Evolutionary conservation across 2,888 invertebrate species (phyloP).

Genomic region (Pyralis farinalis): DNA sequence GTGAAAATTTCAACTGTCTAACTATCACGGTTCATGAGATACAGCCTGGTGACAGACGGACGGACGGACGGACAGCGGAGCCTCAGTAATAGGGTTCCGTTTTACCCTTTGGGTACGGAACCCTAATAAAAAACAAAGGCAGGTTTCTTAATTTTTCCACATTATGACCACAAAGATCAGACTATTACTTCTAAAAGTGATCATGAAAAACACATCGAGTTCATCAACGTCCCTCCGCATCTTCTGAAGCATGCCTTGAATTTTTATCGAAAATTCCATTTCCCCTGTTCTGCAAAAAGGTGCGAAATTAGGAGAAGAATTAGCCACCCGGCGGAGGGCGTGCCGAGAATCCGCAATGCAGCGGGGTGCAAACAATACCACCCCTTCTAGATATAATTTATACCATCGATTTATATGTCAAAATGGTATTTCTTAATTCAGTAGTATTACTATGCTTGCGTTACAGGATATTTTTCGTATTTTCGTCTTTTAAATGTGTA

Average conservation of each 20-base stretch:
- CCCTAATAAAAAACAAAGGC: no score
- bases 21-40: no score
- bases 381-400: slow-evolving; percentile 17
- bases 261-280: slow-evolving; percentile 63
- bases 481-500: no score
- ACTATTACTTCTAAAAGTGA: no score
- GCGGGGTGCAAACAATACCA: slow-evolving; percentile 23
- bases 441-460: background rate
- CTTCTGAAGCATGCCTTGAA: slow-evolving; percentile 27
- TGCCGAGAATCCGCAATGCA: slow-evolving; percentile 61
- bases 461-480: no score
- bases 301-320: slow-evolving; percentile 78
- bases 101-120: no score
- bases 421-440: slow-evolving; percentile 13
- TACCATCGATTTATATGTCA: slow-evolving; percentile 21
- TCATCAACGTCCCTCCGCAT: slow-evolving; percentile 7
- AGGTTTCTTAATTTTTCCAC: no score
- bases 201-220: background rate
- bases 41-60: no score
- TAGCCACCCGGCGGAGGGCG: slow-evolving; percentile 66
- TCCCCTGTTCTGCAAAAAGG: slow-evolving; percentile 70
- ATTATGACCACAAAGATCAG: no score
- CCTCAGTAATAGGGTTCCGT: no score
- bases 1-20: no score
- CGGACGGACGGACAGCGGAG: no score